Evolutionary conservation across 2,888 invertebrate species (phyloP), one percentile per base, ranked within the genome.

Genomic region (Eulithis testata): DNA sequence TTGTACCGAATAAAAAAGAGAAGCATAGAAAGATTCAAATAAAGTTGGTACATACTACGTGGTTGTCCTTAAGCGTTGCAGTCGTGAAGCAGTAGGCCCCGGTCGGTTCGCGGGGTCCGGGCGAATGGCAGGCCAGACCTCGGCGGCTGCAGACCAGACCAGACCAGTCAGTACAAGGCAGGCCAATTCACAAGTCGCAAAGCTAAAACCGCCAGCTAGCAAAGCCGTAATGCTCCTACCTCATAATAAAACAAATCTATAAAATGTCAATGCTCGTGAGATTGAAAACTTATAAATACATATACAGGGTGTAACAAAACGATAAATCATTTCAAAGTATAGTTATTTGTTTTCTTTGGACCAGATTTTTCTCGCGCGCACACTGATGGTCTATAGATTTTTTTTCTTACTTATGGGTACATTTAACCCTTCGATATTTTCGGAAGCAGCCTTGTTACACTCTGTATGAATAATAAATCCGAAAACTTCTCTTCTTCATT

Each of bases 101-200:
- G 71, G 82, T 75, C 73, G 66, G 63, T 73, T 69, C 78, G 85
- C 86, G 85, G 86, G 85, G 84, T 79, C 86, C 86, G 73, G 87
- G 86, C 66, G 88, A 85, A 72, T 85, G 88, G 86, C 89, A 84
- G 88, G 87, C 91, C 90, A 87, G 88, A 77, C 85, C 87, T 85
- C 86, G 81, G 81, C 75, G 81, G 85, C 91, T 92, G 66, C 61
- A 49, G 55, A 65, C 63, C 59, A 56, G 55, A 56, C 52, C 61
- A 68, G 60, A 69, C 63, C 50, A 65, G 60, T 73, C 57, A 67
- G 63, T 63, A 53, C n/a, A 31, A 52, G 55, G 60, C 27, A 68
- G 59, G 50, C 50, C 47, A 62, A 49, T 67, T 71, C 70, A 56
- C 36, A 66, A 69, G 56, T 66, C 65, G 69, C 69, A 65, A 60